These are phyloP conservation scores for Oceanites oceanicus DNA, from an alignment of 2,113 vertebrate genomes.

Conservation along the genomic window DNA sequence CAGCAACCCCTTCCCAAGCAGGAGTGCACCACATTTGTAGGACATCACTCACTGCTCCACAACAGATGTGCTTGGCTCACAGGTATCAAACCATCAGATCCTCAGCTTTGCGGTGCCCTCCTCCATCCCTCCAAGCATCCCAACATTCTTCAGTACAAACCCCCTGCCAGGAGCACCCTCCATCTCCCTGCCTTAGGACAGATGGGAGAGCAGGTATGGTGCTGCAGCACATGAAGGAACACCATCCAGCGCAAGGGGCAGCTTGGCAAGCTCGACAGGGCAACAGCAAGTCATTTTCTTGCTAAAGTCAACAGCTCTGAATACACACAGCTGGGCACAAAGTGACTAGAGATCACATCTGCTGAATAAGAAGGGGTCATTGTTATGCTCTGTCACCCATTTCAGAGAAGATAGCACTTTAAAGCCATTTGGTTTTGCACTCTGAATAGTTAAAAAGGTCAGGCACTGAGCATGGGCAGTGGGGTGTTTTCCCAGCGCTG, in stretches of 20 bases:
- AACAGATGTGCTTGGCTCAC: neutral
- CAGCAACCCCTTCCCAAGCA: neutral
- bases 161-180: neutral
- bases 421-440: conserved; percentile 51
- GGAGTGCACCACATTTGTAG: neutral
- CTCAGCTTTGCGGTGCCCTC: neutral
- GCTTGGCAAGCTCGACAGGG: neutral
- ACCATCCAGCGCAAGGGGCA: neutral
- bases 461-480: conserved; percentile 19
- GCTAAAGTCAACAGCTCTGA: conserved; percentile 48
- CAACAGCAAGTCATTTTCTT: neutral
- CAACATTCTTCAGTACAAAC: neutral
- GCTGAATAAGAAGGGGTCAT: conserved; percentile 49
- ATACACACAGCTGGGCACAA: conserved; percentile 57
- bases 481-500: neutral
- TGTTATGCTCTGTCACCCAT: conserved; percentile 59
- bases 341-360: conserved; percentile 48
- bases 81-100: neutral
- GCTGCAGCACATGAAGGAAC: neutral
- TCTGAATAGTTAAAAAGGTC: conserved; percentile 60
- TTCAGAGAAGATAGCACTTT: conserved; percentile 36
- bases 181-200: neutral
- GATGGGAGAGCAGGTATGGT: neutral
- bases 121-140: neutral
- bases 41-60: neutral